phyloP scores from a whole-genome alignment of 2,113 vertebrate genomes.

The Tetrax tetrax region DNA sequence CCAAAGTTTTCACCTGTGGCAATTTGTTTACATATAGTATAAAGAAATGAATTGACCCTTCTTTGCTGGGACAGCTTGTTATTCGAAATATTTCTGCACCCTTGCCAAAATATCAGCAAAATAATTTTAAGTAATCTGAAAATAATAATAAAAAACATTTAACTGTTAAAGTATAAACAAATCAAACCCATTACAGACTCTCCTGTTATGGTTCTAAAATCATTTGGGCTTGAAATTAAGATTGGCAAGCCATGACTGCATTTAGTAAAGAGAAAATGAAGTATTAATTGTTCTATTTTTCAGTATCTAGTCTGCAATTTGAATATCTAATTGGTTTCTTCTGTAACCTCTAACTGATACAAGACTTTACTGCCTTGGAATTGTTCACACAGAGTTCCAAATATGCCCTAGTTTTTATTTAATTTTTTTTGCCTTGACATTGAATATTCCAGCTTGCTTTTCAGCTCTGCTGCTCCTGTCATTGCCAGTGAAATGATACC shows the following conservation, averaged over 20 bases:
- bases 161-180: slow-evolving; percentile 46
- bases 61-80: background rate
- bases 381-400: background rate
- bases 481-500: background rate
- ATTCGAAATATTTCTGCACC: background rate
- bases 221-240: slow-evolving; percentile 69
- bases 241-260: slow-evolving; percentile 58
- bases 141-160: slow-evolving; percentile 5
- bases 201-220: slow-evolving; percentile 33
- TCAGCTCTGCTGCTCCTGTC: slow-evolving; percentile 16
- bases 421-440: background rate
- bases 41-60: background rate
- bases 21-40: background rate
- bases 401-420: background rate
- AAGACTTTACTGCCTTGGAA: background rate
- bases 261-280: slow-evolving; percentile 60
- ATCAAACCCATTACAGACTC: slow-evolving; percentile 30
- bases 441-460: background rate
- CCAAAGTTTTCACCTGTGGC: background rate
- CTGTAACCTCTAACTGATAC: background rate
- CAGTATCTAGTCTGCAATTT: slow-evolving; percentile 34
- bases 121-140: slow-evolving; percentile 23
- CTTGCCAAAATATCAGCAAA: slow-evolving; percentile 22
- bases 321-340: slow-evolving; percentile 8
- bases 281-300: slow-evolving; percentile 62